Evolutionary conservation across 2,888 invertebrate genomes (phyloP).

Genomic region (Hyalella azteca): DNA sequence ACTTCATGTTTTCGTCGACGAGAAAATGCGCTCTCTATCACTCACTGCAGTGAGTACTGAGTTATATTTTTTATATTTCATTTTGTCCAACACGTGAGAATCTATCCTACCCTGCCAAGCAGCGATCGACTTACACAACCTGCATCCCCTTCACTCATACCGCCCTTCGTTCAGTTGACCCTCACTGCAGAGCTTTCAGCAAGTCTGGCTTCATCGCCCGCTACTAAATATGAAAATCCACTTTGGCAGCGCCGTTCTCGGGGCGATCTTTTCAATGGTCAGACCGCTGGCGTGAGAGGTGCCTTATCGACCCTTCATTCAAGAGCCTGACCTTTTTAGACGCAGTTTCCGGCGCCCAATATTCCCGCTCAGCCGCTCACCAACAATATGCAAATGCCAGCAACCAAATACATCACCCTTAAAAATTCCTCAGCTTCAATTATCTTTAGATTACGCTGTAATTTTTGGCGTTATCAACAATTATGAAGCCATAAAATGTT

Average conservation of each 20-base stretch:
- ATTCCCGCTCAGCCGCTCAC: background rate
- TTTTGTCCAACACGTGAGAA: too few species aligned
- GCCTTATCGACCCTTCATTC: conserved; percentile 4
- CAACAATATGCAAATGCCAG: background rate
- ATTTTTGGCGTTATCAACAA: too few species aligned
- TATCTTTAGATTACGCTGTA: too few species aligned
- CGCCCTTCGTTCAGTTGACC: background rate
- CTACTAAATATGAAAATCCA: conserved; percentile 14
- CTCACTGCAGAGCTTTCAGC: background rate
- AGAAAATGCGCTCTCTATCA: too few species aligned
- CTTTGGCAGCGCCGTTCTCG: background rate
- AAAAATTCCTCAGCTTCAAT: too few species aligned
- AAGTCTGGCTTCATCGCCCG: background rate
- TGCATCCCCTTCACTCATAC: background rate
- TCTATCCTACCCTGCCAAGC: too few species aligned
- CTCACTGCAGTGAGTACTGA: too few species aligned
- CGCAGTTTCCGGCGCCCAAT: background rate
- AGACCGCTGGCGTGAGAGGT: conserved; percentile 1
- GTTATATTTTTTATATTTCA: too few species aligned
- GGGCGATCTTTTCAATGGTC: conserved; percentile 3
- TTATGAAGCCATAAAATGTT: too few species aligned
- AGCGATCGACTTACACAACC: too few species aligned
- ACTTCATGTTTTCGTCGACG: too few species aligned
- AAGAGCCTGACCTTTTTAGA: conserved; percentile 21
- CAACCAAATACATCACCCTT: too few species aligned